Evolutionary conservation across 2,113 vertebrate species (phyloP).

Genomic region (Dolichallabes microphthalmus): DNA sequence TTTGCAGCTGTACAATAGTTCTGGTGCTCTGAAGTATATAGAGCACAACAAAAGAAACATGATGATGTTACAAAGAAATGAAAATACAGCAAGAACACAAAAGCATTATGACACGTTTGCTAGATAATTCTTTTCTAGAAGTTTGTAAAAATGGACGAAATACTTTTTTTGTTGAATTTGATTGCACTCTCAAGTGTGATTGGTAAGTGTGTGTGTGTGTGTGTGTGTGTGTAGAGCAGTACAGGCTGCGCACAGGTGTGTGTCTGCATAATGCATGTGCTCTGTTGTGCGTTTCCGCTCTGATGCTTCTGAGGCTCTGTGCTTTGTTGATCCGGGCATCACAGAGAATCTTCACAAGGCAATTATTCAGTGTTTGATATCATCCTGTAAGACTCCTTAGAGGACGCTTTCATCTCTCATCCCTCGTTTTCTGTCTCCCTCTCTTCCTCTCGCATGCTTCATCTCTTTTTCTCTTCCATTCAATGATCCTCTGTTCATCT

Average conservation of each 20-base stretch:
- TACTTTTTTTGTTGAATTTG: neutral
- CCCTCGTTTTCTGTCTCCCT: conserved; percentile 16
- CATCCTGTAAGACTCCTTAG: conserved; percentile 29
- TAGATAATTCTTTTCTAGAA: too few species aligned
- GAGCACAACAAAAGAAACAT: neutral
- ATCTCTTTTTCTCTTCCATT: conserved; percentile 49
- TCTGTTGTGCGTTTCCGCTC: conserved; percentile 40
- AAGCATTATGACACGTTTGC: neutral
- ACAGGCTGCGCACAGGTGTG: conserved; percentile 32
- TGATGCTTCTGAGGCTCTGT: conserved; percentile 43
- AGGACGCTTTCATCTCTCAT: conserved; percentile 50
- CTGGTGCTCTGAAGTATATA: neutral
- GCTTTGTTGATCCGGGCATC: conserved; percentile 46
- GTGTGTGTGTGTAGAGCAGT: neutral
- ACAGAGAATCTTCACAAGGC: conserved; percentile 49
- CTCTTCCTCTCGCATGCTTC: conserved; percentile 36
- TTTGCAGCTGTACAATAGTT: neutral
- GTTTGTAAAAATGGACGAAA: neutral
- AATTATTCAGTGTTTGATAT: conserved; percentile 55
- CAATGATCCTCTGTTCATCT: neutral
- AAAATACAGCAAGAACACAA: neutral
- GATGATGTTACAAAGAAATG: too few species aligned
- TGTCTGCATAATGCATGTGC: conserved; percentile 45
- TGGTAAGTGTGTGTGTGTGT: neutral
- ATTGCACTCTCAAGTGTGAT: neutral